A percentile compares a stretch with the other conserved stretches of the same genome.
Evolutionary conservation across 2,113 vertebrate species (phyloP).

Genomic region (Aramus guarauna): DNA sequence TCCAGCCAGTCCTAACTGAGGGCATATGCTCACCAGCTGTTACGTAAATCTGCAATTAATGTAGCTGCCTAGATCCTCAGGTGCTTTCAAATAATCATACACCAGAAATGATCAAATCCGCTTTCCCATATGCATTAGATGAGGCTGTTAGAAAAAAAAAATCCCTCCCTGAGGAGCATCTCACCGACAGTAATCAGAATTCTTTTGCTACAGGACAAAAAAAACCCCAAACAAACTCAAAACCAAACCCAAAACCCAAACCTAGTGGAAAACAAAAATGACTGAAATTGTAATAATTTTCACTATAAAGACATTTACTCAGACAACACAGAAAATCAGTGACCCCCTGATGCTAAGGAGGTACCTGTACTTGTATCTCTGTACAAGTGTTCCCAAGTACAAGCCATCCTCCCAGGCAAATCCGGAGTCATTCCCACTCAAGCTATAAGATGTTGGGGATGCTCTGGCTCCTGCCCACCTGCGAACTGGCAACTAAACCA

Average conservation of each 20-base stretch:
- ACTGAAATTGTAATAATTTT: background rate
- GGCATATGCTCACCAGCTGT: constrained; percentile 58
- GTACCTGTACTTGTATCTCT: background rate
- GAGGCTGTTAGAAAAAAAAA: background rate
- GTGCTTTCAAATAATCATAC: constrained; percentile 23
- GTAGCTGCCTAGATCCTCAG: constrained; percentile 47
- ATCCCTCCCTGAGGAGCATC: background rate
- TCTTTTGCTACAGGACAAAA: background rate
- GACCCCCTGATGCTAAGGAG: background rate
- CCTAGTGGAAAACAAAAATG: background rate
- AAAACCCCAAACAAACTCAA: background rate
- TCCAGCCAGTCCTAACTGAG: constrained; percentile 2
- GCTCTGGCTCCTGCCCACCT: background rate
- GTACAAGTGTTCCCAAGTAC: background rate
- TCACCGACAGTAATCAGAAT: background rate
- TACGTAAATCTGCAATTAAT: constrained; percentile 48
- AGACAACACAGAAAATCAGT: background rate
- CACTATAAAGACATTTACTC: background rate
- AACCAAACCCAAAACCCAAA: background rate
- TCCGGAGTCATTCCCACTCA: background rate
- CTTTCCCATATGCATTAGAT: constrained; percentile 21
- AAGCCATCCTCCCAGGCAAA: background rate
- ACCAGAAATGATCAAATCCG: constrained; percentile 3
- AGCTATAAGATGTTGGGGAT: background rate
- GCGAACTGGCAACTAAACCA: background rate